Percentiles rank a stretch among this genome's conserved stretches.
Conservation (phyloP, 2,888 invertebrate genomes). For the Hydrotaea cyrtoneurina region DNA sequence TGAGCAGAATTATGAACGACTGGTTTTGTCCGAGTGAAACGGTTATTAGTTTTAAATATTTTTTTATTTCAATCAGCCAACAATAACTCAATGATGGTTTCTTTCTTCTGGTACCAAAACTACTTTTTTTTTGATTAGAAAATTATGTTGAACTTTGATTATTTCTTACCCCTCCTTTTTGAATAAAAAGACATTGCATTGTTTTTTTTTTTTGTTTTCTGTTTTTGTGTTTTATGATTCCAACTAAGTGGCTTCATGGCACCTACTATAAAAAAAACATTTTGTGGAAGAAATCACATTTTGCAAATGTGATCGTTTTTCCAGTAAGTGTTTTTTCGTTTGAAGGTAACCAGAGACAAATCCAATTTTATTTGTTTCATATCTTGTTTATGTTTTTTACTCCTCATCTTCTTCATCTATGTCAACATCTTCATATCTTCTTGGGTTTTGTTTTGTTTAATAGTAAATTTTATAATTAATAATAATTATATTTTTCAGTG, state of each 20-base stretch:
- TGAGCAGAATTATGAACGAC: no score
- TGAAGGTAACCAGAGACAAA: constrained; percentile 21
- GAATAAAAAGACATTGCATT: constrained; percentile 34
- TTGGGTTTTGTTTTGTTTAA: neutral
- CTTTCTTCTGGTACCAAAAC: no score
- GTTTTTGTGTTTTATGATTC: constrained; percentile 49
- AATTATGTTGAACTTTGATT: no score
- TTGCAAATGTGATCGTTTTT: constrained; percentile 3
- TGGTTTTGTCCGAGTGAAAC: no score
- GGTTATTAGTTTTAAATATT: no score
- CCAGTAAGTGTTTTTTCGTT: neutral
- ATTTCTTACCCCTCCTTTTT: constrained; percentile 50
- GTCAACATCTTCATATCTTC: neutral
- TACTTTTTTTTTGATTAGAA: no score
- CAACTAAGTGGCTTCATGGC: constrained; percentile 59
- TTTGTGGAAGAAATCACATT: constrained; percentile 31
- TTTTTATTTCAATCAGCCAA: no score
- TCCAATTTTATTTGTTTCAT: constrained; percentile 29
- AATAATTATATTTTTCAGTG: constrained; percentile 31
- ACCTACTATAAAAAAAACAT: constrained; percentile 22
- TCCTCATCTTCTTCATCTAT: neutral
- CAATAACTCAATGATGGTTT: no score
- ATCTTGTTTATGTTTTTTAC: neutral
- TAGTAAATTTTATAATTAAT: constrained; percentile 18
- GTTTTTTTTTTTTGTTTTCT: constrained; percentile 2